Evolutionary conservation across 2,113 vertebrate species (phyloP), one percentile per base, ranked within the genome.

Genomic region (Willisornis vidua): DNA sequence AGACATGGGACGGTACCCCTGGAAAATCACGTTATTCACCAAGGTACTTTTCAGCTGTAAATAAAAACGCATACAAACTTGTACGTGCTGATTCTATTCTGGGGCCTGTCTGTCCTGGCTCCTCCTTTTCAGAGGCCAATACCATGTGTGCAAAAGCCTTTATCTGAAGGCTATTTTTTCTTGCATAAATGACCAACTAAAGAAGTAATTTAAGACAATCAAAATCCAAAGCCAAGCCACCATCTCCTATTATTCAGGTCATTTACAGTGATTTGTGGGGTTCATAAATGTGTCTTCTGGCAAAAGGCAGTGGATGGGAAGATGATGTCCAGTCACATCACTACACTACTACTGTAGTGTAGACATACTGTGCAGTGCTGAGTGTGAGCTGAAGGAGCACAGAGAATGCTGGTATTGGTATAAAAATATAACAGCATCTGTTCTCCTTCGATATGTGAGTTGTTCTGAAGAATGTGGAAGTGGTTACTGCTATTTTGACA

Each of bases 401-500:
- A 2, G 51, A 75, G 66, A 71, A 62, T 48, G 45, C 62, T 3
- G 2, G 17, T 75, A 23, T 17, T 5, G 9, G 57, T 29, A 68
- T 31, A 91, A 89, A 94, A 94, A 91, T 72, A n/a, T 17, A 68
- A 71, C 86, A 48, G 22, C 80, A 46, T 89, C 41, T 89, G 45
- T 80, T 85, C 75, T 68, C 14, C 33, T 95, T 93, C 85, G 73
- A 52, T 70, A 81, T 11, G 31, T 54, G 87, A 39, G 48, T 20
- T 72, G 16, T 66, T 91, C 35, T 9, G 12, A 94, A 93, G 91
- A 92, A 88, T n/a, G 39, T 92, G 78, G 71, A 94, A 82, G 59
- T 90, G 61, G 71, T 88, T 93, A 24, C 63, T 83, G 84, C 74
- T 93, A 20, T 90, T 97, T 95, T 95, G 91, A 97, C 83, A 93